Evolutionary conservation across 2,113 vertebrate species (phyloP).

Genomic region (Tenrec ecaudatus): DNA sequence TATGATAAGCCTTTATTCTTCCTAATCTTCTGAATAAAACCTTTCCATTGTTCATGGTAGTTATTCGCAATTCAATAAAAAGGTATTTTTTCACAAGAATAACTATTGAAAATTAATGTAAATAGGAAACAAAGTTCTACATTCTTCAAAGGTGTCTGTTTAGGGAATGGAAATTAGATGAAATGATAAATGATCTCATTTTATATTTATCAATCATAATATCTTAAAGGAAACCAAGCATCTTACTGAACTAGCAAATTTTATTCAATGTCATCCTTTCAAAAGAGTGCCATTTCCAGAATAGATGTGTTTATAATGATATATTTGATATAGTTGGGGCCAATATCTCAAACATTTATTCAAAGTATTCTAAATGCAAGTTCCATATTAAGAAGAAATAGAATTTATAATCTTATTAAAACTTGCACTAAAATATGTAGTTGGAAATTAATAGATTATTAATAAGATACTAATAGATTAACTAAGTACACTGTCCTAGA

Average conservation of each 20-base stretch:
- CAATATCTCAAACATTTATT: not conserved
- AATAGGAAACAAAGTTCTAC: slow-evolving; percentile 31
- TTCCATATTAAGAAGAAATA: not conserved
- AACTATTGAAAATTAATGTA: slow-evolving; percentile 63
- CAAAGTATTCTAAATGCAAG: slow-evolving; percentile 28
- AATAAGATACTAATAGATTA: not conserved
- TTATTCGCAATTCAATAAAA: not conserved
- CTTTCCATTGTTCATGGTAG: not conserved
- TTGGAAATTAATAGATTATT: slow-evolving; percentile 8
- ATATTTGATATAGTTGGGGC: not conserved
- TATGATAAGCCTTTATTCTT: slow-evolving; percentile 53
- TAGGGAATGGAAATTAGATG: slow-evolving; percentile 7
- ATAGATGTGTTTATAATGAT: slow-evolving; percentile 36
- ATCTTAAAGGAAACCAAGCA: not conserved
- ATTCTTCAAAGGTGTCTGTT: not conserved
- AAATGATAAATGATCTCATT: not conserved
- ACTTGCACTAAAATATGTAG: not conserved
- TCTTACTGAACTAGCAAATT: slow-evolving; percentile 47
- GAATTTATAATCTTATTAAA: not conserved
- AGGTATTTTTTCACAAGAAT: not conserved
- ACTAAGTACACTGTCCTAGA: not conserved
- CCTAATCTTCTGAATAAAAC: slow-evolving; percentile 55
- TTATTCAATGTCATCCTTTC: slow-evolving; percentile 30
- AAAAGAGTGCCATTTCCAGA: not conserved
- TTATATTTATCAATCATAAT: slow-evolving; percentile 48